Evolutionary conservation across 2,797 vertebrate genomes (phyloP), one percentile per base, ranked within the genome.

Genomic region (Hemibagrus guttatus): DNA sequence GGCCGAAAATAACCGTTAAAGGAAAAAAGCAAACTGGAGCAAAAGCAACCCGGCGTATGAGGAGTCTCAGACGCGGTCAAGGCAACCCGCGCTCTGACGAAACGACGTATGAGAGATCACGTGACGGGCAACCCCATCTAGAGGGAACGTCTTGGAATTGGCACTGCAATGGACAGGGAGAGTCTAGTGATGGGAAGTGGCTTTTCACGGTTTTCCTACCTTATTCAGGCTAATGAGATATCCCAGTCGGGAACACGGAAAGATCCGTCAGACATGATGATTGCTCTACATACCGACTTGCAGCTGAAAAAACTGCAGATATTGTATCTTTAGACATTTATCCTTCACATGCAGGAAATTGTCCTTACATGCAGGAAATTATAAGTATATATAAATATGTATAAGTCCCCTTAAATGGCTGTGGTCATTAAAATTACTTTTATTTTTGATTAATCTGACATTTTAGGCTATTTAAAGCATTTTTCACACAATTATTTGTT

Each of bases 61-160:
- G 87, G 89, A 89, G 75, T 90, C 71, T 56, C 35, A 39, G 28
- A 6, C 3, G 21, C 7, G 9, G 83, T 13, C 21, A 46, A 63
- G 91, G 91, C 91, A 91, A 91, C 91, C 88, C 84, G 74, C 71
- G 76, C 88, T 87, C 83, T 90, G 89, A 90, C 91, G 88, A 84
- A 71, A 84, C 63, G 75, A 84, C 39, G 80, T 84, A 84, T 26
- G 68, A 49, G 63, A 56, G 56, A 68, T 76, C 91, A 91, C 91
- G 66, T 91, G 91, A 90, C 81, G 78, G 85, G 78, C 76, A 81
- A 80, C 76, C 88, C 88, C 79, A 90, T 90, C 84, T 79, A 89
- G 58, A 84, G 87, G 86, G 85, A 84, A 80, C 46, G 39, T 64
- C 64, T 74, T 68, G 66, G 81, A 78, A 76, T 83, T 21, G 66